These are phyloP conservation scores for Kryptolebias marmoratus DNA, from an alignment of 2,113 vertebrate species.

Conservation along the genomic window DNA sequence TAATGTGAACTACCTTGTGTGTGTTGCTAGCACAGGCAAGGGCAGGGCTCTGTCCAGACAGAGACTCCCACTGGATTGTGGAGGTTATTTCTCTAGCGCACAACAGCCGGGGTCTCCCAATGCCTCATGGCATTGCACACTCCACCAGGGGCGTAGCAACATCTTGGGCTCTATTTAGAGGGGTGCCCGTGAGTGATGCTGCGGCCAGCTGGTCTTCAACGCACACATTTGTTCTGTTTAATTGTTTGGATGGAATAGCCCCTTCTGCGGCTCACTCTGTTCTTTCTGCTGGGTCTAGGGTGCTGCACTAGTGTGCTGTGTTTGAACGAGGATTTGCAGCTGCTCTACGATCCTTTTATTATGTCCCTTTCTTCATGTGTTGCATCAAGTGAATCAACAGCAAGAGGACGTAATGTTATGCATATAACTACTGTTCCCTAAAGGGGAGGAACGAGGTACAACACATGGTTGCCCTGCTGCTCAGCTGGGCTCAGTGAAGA, in stretches of 20 bases:
- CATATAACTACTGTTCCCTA: background rate
- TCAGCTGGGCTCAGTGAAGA: background rate
- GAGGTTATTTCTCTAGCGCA: background rate
- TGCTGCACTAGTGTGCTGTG: background rate
- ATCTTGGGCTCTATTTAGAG: background rate
- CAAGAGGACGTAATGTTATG: background rate
- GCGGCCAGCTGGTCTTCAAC: background rate
- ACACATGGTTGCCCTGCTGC: background rate
- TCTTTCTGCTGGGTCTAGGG: background rate
- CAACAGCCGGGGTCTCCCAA: background rate
- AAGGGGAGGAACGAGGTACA: background rate
- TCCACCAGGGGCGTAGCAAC: background rate
- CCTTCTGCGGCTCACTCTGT: background rate
- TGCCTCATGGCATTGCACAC: background rate
- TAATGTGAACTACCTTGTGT: background rate
- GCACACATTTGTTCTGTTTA: background rate
- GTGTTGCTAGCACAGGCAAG: background rate
- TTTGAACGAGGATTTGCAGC: background rate
- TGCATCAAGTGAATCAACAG: background rate
- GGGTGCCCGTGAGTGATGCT: background rate
- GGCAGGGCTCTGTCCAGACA: background rate
- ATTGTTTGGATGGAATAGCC: background rate
- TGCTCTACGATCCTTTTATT: background rate
- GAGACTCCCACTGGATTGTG: background rate
- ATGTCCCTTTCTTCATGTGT: background rate